phyloP scores from a whole-genome alignment of 2,113 vertebrate genomes.

The Erpornis zantholeuca region DNA sequence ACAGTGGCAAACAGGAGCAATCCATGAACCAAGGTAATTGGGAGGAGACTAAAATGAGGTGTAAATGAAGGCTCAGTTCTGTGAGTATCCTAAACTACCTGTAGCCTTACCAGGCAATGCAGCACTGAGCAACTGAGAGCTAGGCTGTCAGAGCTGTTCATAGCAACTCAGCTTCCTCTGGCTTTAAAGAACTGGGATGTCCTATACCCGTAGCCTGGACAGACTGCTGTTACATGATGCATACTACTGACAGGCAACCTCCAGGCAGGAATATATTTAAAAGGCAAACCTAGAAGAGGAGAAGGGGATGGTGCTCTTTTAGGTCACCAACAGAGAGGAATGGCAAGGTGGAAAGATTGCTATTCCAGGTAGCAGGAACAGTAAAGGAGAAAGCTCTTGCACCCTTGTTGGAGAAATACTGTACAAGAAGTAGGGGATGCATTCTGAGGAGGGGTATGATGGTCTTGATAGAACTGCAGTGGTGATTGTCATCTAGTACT shows the following conservation, averaged over 20 bases:
- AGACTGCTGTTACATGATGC: neutral
- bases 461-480: neutral
- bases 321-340: neutral
- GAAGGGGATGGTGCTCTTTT: neutral
- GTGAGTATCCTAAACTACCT: neutral
- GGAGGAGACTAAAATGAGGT: neutral
- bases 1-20: conserved; percentile 77
- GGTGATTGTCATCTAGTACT: neutral
- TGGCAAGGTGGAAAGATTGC: neutral
- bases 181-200: neutral
- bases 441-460: neutral
- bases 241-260: neutral
- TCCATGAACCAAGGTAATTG: conserved; percentile 78
- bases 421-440: neutral
- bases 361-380: neutral
- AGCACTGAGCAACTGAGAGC: neutral
- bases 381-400: neutral
- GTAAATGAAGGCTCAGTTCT: neutral
- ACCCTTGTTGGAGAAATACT: neutral
- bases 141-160: neutral
- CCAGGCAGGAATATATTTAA: neutral
- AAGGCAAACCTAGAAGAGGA: neutral
- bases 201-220: neutral
- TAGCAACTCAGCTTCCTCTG: neutral
- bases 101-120: neutral